Percentiles rank a stretch among this genome's conserved stretches.
phyloP scores from a whole-genome alignment of 2,113 vertebrate species.

The Takifugu bimaculatus region DNA sequence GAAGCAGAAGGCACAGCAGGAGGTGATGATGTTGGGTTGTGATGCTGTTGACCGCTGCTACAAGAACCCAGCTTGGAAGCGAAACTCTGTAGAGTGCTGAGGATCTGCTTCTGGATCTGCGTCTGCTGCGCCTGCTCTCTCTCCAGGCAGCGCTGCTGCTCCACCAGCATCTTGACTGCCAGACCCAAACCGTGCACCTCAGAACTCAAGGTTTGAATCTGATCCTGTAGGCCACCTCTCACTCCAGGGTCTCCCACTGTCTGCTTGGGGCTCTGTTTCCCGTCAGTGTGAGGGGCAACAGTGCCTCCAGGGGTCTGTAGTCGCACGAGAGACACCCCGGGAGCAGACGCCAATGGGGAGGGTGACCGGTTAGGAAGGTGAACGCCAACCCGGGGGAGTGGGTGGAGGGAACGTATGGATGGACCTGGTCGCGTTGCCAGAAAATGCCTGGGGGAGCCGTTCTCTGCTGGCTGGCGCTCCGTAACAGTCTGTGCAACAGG shows the following conservation, averaged over 20 bases:
- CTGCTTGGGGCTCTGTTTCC: conserved; percentile 52
- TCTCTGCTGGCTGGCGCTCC: conserved; percentile 44
- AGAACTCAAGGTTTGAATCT: conserved; percentile 70
- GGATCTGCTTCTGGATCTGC: conserved; percentile 81
- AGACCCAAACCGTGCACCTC: conserved; percentile 76
- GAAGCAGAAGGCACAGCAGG: conserved; percentile 42
- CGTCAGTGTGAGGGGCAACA: conserved; percentile 33
- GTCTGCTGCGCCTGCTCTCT: conserved; percentile 81
- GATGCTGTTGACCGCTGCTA: conserved; percentile 42
- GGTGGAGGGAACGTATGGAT: conserved; percentile 45
- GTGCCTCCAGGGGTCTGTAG: conserved; percentile 48
- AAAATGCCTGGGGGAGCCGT: conserved; percentile 37
- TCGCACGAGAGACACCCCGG: conserved; percentile 34
- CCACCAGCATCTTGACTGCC: conserved; percentile 72
- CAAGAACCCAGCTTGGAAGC: conserved; percentile 59
- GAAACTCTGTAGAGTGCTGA: conserved; percentile 77
- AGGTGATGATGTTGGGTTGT: conserved; percentile 59
- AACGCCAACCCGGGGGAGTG: conserved; percentile 60
- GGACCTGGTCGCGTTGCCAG: conserved; percentile 54
- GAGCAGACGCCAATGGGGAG: conserved; percentile 31
- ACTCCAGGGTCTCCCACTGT: conserved; percentile 37
- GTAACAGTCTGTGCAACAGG: conserved; percentile 55
- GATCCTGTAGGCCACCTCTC: conserved; percentile 52
- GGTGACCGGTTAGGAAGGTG: conserved; percentile 53
- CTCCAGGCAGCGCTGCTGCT: conserved; percentile 76